Evolutionary conservation across 2,113 vertebrate genomes (phyloP).

Genomic region (Chloropsis cyanopogon): DNA sequence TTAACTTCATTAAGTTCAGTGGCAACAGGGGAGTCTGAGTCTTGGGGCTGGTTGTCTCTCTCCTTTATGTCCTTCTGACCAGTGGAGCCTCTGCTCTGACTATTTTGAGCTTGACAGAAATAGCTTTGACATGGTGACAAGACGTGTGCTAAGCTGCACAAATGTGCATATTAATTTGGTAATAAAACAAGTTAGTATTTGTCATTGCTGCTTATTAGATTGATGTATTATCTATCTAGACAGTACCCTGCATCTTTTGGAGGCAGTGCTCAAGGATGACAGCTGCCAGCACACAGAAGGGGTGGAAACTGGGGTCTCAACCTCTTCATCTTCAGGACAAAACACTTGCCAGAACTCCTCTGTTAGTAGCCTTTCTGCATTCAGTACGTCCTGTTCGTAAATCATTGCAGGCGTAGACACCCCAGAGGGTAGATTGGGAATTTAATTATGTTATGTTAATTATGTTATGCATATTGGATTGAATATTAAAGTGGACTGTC

Average conservation of each 20-base stretch:
- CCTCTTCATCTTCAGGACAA: neutral
- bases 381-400: neutral
- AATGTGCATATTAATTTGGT: neutral
- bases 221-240: neutral
- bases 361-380: neutral
- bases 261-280: neutral
- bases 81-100: neutral
- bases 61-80: neutral
- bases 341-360: neutral
- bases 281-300: neutral
- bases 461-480: neutral
- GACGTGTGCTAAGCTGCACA: neutral
- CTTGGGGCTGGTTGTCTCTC: neutral
- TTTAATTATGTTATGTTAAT: slow-evolving; percentile 21
- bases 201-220: neutral
- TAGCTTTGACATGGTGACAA: neutral
- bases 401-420: neutral
- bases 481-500: neutral
- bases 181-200: slow-evolving; percentile 13
- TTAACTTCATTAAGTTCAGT: neutral
- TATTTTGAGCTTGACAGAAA: neutral
- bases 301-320: neutral
- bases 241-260: neutral
- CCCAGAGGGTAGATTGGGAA: neutral
- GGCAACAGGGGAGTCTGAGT: neutral